These are phyloP conservation scores for Idaea straminata DNA, from an alignment of 2,888 invertebrate species.

Conservation along the genomic window DNA sequence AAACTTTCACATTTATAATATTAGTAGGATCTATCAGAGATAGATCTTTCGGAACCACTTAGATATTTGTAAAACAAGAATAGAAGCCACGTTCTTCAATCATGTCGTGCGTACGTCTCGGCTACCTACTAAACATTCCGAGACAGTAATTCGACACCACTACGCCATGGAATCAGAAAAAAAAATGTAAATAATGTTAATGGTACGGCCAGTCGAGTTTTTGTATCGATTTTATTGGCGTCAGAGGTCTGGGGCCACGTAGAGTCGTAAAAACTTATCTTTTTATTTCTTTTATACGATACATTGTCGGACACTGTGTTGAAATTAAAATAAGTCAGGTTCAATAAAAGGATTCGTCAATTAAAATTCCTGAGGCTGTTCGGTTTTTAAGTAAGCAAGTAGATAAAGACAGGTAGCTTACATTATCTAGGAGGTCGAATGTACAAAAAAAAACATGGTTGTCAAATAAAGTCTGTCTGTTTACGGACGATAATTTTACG, in stretches of 20 bases:
- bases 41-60: conserved; percentile 10
- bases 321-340: conserved; percentile 52
- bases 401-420: not conserved
- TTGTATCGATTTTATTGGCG: conserved; percentile 63
- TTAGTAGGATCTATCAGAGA: too few species aligned
- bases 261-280: conserved; percentile 53
- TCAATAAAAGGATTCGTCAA: conserved; percentile 47
- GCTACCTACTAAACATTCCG: conserved; percentile 62
- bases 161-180: conserved; percentile 56
- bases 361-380: conserved; percentile 33
- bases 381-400: not conserved
- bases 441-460: too few species aligned
- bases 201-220: conserved; percentile 55
- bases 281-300: conserved; percentile 49
- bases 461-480: too few species aligned
- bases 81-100: conserved; percentile 41
- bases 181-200: conserved; percentile 65
- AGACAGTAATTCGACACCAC: conserved; percentile 73
- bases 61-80: conserved; percentile 30
- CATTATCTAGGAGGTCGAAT: too few species aligned
- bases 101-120: conserved; percentile 35
- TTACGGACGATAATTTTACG: too few species aligned
- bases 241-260: conserved; percentile 51
- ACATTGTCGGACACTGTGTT: conserved; percentile 57
- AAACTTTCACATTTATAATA: too few species aligned